Percentiles rank a stretch among this genome's conserved stretches.
These are phyloP conservation scores for Propithecus coquereli DNA, from an alignment of 2,113 vertebrate species.

Conservation along the genomic window DNA sequence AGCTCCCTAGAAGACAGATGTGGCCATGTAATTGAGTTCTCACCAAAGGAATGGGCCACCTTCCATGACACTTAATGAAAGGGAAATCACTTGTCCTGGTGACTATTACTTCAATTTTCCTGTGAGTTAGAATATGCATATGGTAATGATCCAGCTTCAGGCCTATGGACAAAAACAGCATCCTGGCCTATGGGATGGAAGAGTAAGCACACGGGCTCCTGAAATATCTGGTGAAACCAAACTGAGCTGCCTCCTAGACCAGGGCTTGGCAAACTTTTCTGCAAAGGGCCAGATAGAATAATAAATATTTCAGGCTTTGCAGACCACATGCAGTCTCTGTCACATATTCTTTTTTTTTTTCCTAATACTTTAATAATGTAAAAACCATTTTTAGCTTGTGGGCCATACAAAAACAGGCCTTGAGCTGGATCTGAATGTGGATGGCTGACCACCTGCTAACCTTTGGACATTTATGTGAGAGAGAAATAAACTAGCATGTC, in stretches of 20 bases:
- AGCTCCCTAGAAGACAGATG: not conserved
- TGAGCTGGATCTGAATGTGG: not conserved
- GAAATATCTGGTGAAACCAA: not conserved
- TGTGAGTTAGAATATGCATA: not conserved
- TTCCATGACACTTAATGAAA: not conserved
- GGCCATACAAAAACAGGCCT: not conserved
- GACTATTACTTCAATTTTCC: not conserved
- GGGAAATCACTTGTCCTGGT: not conserved
- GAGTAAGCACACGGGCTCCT: not conserved
- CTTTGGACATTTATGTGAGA: not conserved
- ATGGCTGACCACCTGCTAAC: not conserved
- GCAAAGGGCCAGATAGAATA: not conserved
- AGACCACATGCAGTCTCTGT: not conserved
- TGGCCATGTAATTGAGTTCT: not conserved
- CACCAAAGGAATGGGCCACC: not conserved
- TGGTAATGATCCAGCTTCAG: not conserved
- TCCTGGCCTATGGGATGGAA: not conserved
- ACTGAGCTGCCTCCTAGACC: not conserved
- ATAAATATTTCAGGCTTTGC: not conserved
- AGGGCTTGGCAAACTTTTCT: not conserved
- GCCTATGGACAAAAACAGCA: not conserved
- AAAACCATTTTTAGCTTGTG: conserved; percentile 2
- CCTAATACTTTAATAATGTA: not conserved
- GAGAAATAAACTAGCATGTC: not conserved
- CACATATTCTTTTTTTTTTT: not conserved